Percentiles rank a stretch among this genome's conserved stretches.
Conservation (phyloP, 30 jellyfish, hydroid and myxozoan species). For the Hydractinia symbiolongicarpus region DNA sequence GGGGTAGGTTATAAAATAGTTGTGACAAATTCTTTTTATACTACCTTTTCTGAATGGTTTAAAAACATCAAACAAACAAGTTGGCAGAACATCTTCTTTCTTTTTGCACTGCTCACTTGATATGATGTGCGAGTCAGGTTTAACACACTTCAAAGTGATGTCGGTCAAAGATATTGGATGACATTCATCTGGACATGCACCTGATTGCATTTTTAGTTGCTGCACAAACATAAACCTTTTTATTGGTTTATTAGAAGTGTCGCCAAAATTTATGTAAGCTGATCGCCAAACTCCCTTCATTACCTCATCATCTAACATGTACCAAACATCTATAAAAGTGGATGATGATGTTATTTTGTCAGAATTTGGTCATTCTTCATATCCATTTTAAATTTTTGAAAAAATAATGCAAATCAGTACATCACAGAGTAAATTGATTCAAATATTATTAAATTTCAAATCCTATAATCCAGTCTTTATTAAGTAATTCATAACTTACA, state of each 20-base stretch:
- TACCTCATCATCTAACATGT: constrained; percentile 6
- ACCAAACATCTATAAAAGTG: not conserved
- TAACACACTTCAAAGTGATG: constrained; percentile 53
- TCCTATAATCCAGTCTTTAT: not conserved
- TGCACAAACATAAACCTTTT: constrained; percentile 45
- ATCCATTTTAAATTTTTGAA: too few species aligned
- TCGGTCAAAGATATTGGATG: constrained; percentile 63
- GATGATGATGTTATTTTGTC: too few species aligned
- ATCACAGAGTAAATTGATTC: too few species aligned
- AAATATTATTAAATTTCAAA: too few species aligned
- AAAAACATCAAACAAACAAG: constrained; percentile 56
- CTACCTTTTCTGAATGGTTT: constrained; percentile 66
- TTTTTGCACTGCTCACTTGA: constrained; percentile 38
- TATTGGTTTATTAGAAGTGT: constrained; percentile 20
- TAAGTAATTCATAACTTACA: not conserved
- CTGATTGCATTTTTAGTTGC: not conserved
- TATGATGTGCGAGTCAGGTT: constrained; percentile 22
- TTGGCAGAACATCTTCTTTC: constrained; percentile 41
- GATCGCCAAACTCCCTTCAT: constrained; percentile 27
- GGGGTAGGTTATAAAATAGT: too few species aligned
- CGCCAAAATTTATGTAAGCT: constrained; percentile 36
- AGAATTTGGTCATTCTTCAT: too few species aligned
- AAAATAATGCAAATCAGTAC: too few species aligned
- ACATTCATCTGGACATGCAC: constrained; percentile 45
- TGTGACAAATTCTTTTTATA: not conserved